Evolutionary conservation across 2,888 invertebrate species (phyloP).

Genomic region (Coleophora flavipennella): DNA sequence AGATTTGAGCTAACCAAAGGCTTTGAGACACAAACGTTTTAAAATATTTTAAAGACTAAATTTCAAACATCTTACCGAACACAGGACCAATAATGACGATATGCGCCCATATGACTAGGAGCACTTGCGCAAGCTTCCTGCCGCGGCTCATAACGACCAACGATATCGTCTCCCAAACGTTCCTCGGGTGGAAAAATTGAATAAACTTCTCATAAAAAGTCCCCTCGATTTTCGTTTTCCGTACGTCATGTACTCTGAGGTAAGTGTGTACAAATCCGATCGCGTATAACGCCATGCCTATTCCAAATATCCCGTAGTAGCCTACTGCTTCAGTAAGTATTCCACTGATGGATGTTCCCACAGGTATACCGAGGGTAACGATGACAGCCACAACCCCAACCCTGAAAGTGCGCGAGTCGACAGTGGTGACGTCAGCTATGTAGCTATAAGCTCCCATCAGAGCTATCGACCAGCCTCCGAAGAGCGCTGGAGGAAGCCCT

Average conservation of each 20-base stretch:
- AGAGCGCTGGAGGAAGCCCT: constrained; percentile 67
- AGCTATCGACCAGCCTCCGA: constrained; percentile 71
- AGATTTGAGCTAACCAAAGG: no score
- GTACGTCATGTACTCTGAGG: constrained; percentile 48
- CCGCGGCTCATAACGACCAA: constrained; percentile 39
- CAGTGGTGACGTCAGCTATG: constrained; percentile 72
- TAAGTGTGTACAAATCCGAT: constrained; percentile 47
- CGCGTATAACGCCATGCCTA: constrained; percentile 37
- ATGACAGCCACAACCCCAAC: constrained; percentile 73
- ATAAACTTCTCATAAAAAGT: constrained; percentile 29
- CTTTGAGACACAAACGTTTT: no score
- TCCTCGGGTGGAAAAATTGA: constrained; percentile 46
- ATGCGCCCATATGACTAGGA: constrained; percentile 51
- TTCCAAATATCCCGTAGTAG: constrained; percentile 56
- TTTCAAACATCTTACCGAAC: constrained; percentile 47
- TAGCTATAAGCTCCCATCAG: constrained; percentile 74
- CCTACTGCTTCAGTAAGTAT: constrained; percentile 55
- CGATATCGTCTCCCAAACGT: constrained; percentile 53
- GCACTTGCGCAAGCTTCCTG: constrained; percentile 33
- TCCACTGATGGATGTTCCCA: constrained; percentile 67
- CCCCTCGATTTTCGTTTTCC: constrained; percentile 32
- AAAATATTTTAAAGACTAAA: no score
- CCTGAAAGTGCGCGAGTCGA: constrained; percentile 74
- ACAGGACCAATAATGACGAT: constrained; percentile 58
- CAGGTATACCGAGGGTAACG: constrained; percentile 59